Base-by-base conservation (phyloP, 2,797 vertebrate species). In the Rhinichthys osculus region DNA sequence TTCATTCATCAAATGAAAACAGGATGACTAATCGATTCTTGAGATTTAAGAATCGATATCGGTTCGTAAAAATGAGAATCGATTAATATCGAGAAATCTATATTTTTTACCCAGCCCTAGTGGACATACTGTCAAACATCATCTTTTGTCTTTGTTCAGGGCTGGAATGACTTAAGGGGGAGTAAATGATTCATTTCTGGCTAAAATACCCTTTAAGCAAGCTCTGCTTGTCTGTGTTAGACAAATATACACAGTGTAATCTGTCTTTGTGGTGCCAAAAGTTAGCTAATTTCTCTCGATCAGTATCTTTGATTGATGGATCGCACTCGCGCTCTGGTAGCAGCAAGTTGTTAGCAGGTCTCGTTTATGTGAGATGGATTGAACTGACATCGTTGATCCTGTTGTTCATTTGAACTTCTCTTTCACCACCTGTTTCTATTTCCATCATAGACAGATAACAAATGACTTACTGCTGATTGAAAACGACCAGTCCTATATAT, bases 301-400 rank as follows among this genome's bases (percentile, higher is more conserved):
- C 33, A 2, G 73, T 52, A 66, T 67, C 67, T 81, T 89, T 90
- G 92, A 93, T 92, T 92, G 92, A 93, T 93, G 92, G 91, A 73
- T 88, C 90, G 9, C 57, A 44, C 11, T 90, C 62, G 90, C 88
- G 90, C 88, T 91, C 90, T 89, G 82, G 91, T 89, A 90, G 87
- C 66, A 90, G 89, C 87, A 88, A 90, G 89, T 83, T 90, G 87
- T 86, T 87, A 84, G 85, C 44, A 47, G 11, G 27, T 62, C 50
- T 69, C 30, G 16, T 74, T 59, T 64, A 67, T 21, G 11, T 67
- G 71, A 85, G 78, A 62, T 81, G 40, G 64, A 85, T 70, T 42
- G 44, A 81, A 17, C 69, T 81, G 62, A 85, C 83, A 78, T 71
- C 8, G 23, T 70, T 78, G 73, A 84, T 76, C 44, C 67, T 78